Conservation (phyloP, 2,113 vertebrate genomes). For the Bufo bufo region DNA sequence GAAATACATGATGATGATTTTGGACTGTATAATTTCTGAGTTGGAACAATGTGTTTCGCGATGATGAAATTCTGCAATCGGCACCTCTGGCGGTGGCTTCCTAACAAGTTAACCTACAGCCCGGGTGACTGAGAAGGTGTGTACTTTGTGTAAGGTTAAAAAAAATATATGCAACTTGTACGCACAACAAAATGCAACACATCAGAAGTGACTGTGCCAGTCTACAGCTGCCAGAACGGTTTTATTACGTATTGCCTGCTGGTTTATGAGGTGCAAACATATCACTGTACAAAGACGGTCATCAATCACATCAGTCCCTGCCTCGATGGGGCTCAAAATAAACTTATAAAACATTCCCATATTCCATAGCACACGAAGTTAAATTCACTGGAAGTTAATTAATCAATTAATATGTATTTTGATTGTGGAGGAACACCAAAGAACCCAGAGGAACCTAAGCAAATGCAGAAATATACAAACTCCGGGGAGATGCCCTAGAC, state of each 20-base stretch:
- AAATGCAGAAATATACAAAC: too few species aligned
- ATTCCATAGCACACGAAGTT: neutral
- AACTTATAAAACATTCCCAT: too few species aligned
- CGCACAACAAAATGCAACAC: neutral
- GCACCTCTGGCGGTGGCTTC: constrained; percentile 60
- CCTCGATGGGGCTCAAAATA: neutral
- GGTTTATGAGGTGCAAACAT: too few species aligned
- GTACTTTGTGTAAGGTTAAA: constrained; percentile 3
- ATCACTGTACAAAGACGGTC: neutral
- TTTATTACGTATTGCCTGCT: neutral
- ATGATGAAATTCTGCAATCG: constrained; percentile 74
- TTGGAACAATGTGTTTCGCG: constrained; percentile 80
- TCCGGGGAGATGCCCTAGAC: too few species aligned
- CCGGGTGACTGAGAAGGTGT: neutral
- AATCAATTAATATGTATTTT: too few species aligned
- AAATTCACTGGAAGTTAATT: too few species aligned
- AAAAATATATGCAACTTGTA: constrained; percentile 9
- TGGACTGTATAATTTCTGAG: constrained; percentile 92
- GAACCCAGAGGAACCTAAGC: too few species aligned
- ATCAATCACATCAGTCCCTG: neutral
- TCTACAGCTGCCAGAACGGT: neutral
- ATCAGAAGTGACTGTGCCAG: neutral
- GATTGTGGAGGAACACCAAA: too few species aligned
- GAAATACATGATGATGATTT: constrained; percentile 99
- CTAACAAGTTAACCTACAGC: constrained; percentile 62